Percentiles rank a stretch among this genome's conserved stretches.
Evolutionary conservation across 2,113 vertebrate genomes (phyloP).

Genomic region (Planiliza haematocheilus): DNA sequence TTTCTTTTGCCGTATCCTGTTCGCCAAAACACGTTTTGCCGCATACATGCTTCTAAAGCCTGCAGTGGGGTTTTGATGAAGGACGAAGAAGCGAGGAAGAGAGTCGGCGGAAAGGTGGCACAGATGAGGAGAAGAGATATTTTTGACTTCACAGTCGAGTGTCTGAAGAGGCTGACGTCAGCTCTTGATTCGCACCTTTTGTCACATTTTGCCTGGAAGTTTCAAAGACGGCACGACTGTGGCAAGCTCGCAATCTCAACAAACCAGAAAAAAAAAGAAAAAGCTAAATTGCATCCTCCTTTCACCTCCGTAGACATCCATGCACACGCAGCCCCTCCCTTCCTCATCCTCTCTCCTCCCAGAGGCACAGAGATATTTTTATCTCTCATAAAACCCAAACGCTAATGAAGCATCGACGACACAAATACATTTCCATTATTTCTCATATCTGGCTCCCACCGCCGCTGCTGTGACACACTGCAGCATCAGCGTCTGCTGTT

Average conservation of each 20-base stretch:
- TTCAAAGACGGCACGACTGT: background rate
- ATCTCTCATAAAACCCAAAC: constrained; percentile 66
- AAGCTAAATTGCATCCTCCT: constrained; percentile 7
- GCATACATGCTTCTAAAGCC: constrained; percentile 7
- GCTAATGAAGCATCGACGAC: constrained; percentile 73
- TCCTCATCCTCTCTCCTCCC: constrained; percentile 55
- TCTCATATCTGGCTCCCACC: constrained; percentile 30
- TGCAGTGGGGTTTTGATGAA: constrained; percentile 12
- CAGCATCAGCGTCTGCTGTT: background rate
- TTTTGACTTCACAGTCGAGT: constrained; percentile 52
- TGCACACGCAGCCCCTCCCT: constrained; percentile 36
- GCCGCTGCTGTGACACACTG: constrained; percentile 16
- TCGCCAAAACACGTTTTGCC: background rate
- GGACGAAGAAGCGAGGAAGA: constrained; percentile 19
- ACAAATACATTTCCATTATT: constrained; percentile 63
- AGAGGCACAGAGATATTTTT: constrained; percentile 78
- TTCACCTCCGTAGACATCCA: constrained; percentile 16
- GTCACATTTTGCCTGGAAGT: constrained; percentile 21
- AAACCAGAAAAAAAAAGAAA: background rate
- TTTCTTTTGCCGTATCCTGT: background rate
- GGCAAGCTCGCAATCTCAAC: background rate
- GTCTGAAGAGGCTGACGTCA: constrained; percentile 51
- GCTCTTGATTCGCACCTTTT: constrained; percentile 43
- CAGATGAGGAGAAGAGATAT: constrained; percentile 45
- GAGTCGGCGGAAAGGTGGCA: background rate